phyloP scores from a whole-genome alignment of 2,888 invertebrate genomes.

The Melieria omissa region DNA sequence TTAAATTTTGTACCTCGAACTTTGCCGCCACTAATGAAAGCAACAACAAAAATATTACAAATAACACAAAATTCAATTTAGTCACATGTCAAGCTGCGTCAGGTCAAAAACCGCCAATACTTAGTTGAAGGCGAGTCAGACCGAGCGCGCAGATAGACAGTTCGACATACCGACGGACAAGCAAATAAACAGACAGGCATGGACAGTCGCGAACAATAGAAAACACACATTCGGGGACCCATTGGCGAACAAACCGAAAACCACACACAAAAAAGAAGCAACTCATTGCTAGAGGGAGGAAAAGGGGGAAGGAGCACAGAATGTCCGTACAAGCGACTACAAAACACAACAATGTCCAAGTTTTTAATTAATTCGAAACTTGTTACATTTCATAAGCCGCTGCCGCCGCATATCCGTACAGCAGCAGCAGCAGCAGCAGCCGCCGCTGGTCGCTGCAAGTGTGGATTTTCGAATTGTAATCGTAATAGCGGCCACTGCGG shows the following conservation, averaged over 20 bases:
- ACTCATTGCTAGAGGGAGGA: conserved; percentile 10
- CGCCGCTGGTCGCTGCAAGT: conserved; percentile 7
- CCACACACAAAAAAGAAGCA: conserved; percentile 9
- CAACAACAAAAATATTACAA: conserved; percentile 32
- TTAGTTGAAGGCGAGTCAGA: conserved; percentile 33
- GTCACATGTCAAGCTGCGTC: conserved; percentile 60
- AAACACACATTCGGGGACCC: conserved; percentile 13
- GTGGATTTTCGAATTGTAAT: conserved; percentile 37
- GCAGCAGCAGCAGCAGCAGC: not conserved
- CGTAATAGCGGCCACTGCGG: conserved; percentile 6
- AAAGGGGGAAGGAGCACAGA: conserved; percentile 15
- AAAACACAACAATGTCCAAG: conserved; percentile 52
- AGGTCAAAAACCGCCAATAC: conserved; percentile 58
- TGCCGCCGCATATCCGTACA: conserved; percentile 14
- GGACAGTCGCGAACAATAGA: conserved; percentile 29
- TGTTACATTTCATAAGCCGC: conserved; percentile 60
- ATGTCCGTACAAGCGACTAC: conserved; percentile 24
- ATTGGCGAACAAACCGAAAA: conserved; percentile 19
- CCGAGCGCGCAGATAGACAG: conserved; percentile 12
- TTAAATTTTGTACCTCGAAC: conserved; percentile 39
- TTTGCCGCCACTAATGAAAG: conserved; percentile 18
- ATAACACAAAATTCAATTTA: conserved; percentile 61
- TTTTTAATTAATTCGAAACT: conserved; percentile 64
- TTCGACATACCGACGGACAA: not conserved
- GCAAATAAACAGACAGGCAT: conserved; percentile 14